These are phyloP conservation scores for Diploscapter pachys DNA, from an alignment of 1,140 invertebrate genomes.

Conservation along the genomic window DNA sequence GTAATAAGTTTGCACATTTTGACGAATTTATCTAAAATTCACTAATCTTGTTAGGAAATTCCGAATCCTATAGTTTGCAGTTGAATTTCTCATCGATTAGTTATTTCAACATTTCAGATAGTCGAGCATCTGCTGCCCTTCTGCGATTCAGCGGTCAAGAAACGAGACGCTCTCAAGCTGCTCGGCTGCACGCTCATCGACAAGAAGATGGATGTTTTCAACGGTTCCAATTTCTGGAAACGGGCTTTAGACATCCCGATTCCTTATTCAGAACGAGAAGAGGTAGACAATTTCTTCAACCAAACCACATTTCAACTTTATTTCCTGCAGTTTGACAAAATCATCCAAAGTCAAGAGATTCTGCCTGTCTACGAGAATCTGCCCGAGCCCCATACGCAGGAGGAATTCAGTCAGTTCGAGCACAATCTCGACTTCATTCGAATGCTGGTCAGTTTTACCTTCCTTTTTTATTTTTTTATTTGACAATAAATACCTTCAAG, in stretches of 20 bases:
- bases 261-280: slow-evolving; percentile 5
- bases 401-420: slow-evolving; percentile 27
- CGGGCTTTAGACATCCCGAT: slow-evolving; percentile 31
- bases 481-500: too few species aligned
- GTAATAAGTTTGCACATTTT: too few species aligned
- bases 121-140: slow-evolving; percentile 21
- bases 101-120: neutral
- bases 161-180: slow-evolving; percentile 43
- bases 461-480: too few species aligned
- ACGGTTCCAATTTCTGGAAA: slow-evolving; percentile 36
- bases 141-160: slow-evolving; percentile 16
- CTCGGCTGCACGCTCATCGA: slow-evolving; percentile 44
- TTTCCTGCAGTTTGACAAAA: slow-evolving; percentile 21
- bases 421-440: slow-evolving; percentile 44
- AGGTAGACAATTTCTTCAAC: slow-evolving; percentile 19
- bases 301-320: neutral
- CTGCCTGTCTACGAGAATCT: slow-evolving; percentile 36
- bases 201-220: slow-evolving; percentile 42
- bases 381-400: slow-evolving; percentile 20
- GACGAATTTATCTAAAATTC: too few species aligned
- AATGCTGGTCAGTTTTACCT: slow-evolving; percentile 42
- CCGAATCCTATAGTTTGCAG: too few species aligned
- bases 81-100: too few species aligned
- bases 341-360: neutral
- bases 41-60: too few species aligned